Conservation (phyloP, 2,113 vertebrate species). For the Cavia porcellus region DNA sequence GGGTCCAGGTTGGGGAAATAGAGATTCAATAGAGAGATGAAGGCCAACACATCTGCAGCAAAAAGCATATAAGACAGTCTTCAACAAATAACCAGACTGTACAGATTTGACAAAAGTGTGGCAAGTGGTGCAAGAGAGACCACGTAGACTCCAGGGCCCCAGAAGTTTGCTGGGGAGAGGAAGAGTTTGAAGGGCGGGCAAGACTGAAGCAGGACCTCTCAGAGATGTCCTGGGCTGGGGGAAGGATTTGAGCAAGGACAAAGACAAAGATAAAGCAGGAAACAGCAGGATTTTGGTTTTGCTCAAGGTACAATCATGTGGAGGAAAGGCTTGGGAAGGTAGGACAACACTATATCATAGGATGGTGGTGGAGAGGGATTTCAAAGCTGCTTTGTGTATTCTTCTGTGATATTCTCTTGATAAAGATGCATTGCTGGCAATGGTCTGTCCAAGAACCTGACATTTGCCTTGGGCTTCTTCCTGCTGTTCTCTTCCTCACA, state of each 20-base stretch:
- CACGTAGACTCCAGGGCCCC: not conserved
- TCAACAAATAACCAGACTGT: not conserved
- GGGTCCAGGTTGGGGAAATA: not conserved
- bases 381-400: not conserved
- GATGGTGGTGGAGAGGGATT: not conserved
- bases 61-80: not conserved
- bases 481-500: not conserved
- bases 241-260: not conserved
- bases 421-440: not conserved
- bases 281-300: not conserved
- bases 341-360: not conserved
- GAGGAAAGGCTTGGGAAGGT: not conserved
- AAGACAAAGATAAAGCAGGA: not conserved
- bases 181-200: not conserved
- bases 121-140: not conserved
- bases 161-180: not conserved
- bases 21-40: not conserved
- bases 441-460: not conserved
- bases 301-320: fast-evolving
- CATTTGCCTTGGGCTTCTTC: not conserved
- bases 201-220: not conserved
- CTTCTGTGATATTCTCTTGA: not conserved
- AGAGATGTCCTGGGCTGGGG: not conserved
- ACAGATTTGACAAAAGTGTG: not conserved
- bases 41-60: not conserved